phyloP scores from a whole-genome alignment of 2,888 invertebrate species.

The Eristalis arbustorum region DNA sequence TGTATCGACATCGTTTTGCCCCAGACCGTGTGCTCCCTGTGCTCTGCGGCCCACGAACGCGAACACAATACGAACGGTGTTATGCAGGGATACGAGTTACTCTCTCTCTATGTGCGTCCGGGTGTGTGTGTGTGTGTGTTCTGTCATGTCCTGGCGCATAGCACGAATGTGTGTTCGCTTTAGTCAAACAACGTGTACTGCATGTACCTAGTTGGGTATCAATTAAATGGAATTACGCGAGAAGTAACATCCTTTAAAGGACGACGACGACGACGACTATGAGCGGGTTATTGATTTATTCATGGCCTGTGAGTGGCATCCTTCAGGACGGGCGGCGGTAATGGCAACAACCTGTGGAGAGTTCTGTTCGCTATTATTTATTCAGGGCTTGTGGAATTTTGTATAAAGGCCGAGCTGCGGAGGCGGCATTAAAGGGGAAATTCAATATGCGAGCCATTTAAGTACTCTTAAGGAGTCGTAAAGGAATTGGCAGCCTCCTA shows the following conservation, averaged over 20 bases:
- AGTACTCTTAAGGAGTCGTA: slow-evolving; percentile 4
- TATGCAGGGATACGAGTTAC: slow-evolving; percentile 18
- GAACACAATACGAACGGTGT: slow-evolving; percentile 40
- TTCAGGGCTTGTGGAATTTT: not conserved
- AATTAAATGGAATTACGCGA: slow-evolving; percentile 33
- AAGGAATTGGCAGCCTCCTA: not conserved
- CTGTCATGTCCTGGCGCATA: slow-evolving; percentile 32
- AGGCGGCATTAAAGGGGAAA: not conserved
- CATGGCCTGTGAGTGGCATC: slow-evolving; percentile 25
- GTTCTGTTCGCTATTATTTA: not conserved
- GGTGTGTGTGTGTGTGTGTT: slow-evolving; percentile 9
- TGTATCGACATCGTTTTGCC: slow-evolving; percentile 52
- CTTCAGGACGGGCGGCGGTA: not conserved
- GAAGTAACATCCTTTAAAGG: slow-evolving; percentile 32
- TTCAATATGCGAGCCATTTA: not conserved
- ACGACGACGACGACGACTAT: not conserved
- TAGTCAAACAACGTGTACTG: not conserved
- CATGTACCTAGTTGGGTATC: slow-evolving; percentile 3
- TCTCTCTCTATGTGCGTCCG: not conserved
- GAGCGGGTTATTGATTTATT: slow-evolving; percentile 41
- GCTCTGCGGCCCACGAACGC: slow-evolving; percentile 18
- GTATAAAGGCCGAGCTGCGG: not conserved
- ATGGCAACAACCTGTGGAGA: slow-evolving; percentile 21
- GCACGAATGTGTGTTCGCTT: not conserved
- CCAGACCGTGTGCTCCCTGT: slow-evolving; percentile 10